Percentiles rank a stretch among this genome's conserved stretches.
Conservation (phyloP, 2,113 vertebrate species). For the Vulpes vulpes region DNA sequence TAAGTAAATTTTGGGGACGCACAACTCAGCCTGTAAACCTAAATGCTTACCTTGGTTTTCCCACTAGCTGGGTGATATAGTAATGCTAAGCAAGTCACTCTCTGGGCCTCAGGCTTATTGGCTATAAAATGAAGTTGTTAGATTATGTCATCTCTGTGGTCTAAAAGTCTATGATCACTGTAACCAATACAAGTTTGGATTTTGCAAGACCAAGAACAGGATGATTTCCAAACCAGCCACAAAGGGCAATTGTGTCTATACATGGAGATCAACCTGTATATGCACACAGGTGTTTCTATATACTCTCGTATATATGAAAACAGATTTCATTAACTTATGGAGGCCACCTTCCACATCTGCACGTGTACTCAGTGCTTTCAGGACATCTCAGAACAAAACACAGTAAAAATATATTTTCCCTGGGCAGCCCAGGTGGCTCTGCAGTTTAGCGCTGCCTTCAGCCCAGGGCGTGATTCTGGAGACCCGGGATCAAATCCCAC, state of each 20-base stretch:
- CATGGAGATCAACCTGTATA: not conserved
- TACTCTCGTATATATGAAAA: not conserved
- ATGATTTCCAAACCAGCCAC: slow-evolving; percentile 44
- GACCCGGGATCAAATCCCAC: no score
- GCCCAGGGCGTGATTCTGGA: no score
- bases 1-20: not conserved
- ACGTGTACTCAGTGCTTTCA: not conserved
- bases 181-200: not conserved
- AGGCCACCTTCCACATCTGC: not conserved
- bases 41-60: not conserved
- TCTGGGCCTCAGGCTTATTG: slow-evolving; percentile 21
- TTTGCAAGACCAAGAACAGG: slow-evolving; percentile 41
- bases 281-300: not conserved
- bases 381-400: not conserved
- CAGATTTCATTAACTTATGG: not conserved
- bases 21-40: not conserved
- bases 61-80: not conserved
- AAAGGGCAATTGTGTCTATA: slow-evolving; percentile 10
- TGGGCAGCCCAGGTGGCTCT: no score
- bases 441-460: no score
- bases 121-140: not conserved
- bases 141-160: slow-evolving; percentile 5
- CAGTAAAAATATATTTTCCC: not conserved
- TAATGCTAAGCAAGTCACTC: not conserved
- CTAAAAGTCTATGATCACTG: slow-evolving; percentile 16